Evolutionary conservation across 1,140 invertebrate species (phyloP), one percentile per base, ranked within the genome.

Genomic region (Drosophila ironensis): DNA sequence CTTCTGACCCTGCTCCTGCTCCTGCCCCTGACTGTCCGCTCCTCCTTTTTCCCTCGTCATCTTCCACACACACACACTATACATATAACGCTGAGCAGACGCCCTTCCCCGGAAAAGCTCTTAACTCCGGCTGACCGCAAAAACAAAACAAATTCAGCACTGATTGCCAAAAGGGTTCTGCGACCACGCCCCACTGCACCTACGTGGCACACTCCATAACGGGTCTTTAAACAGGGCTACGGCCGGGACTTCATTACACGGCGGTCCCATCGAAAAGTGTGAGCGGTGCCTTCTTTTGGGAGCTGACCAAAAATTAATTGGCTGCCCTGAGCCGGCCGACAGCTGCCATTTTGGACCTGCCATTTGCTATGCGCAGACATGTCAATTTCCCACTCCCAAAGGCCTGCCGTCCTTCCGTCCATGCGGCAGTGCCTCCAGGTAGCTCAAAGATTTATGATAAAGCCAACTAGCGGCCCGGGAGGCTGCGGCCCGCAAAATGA

Each of bases 381-480:
- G 80, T 74, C 78, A 71, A 73, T 70, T 54, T 41, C 51, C 45
- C 51, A 42, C n/a, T n/a, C n/a, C n/a, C n/a, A n/a, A n/a, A n/a
- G n/a, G 4, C 54, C 44, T n/a, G 33, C 9, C 24, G 8, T 2
- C 12, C 50, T n/a, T 16, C 1, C 11, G 19, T 9, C 27, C 27
- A 16, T 22, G 19, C 11, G 7, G 16, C 63, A 47, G 17, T 19
- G 42, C 66, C 25, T 63, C 27, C 67, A 71, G 67, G 67, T 61
- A 70, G 80, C 78, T 78, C 86, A 86, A 84, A 84, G 80, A 84
- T 84, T 84, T 84, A 84, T 82, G 73, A 74, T 84, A 84, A 82
- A 84, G 69, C 61, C 73, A 66, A 53, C 54, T 60, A 71, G 28
- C 56, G 37, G 42, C 40, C 20, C 19, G 27, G 53, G 25, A 22